Percentiles rank a stretch among this genome's conserved stretches.
These are phyloP conservation scores for Zingel zingel DNA, from an alignment of 2,113 vertebrate genomes.

Conservation along the genomic window DNA sequence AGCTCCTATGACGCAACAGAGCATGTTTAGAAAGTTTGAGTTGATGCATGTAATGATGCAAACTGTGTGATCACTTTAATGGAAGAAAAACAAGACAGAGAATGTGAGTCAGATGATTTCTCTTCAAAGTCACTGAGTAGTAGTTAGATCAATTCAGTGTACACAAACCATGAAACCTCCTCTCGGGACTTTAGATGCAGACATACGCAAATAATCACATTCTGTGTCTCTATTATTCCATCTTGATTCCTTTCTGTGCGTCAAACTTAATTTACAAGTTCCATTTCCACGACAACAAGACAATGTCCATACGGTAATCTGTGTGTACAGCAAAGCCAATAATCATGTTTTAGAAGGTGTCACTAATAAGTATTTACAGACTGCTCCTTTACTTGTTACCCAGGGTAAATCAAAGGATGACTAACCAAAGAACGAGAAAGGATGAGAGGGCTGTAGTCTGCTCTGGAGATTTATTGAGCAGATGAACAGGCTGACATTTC, in stretches of 20 bases:
- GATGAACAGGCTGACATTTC: conserved; percentile 51
- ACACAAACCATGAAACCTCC: not conserved
- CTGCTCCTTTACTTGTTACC: conserved; percentile 10
- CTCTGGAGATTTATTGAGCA: conserved; percentile 60
- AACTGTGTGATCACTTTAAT: not conserved
- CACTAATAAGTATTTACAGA: conserved; percentile 28
- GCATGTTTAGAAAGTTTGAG: not conserved
- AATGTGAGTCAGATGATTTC: not conserved
- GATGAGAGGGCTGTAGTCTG: conserved; percentile 24
- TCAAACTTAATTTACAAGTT: not conserved
- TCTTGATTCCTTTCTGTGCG: not conserved
- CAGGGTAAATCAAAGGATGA: conserved; percentile 56
- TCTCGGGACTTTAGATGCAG: not conserved
- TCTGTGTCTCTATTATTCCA: not conserved
- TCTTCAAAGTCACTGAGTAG: not conserved
- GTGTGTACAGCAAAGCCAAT: conserved; percentile 29
- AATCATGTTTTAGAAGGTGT: conserved; percentile 29
- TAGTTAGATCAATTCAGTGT: not conserved
- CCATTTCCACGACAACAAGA: not conserved
- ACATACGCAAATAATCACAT: not conserved
- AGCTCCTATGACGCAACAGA: not conserved
- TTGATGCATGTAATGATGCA: not conserved
- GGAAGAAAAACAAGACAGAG: not conserved
- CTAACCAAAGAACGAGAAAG: conserved; percentile 43
- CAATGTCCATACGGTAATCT: not conserved